These are phyloP conservation scores for Haliaeetus leucogaster DNA, from an alignment of 2,113 vertebrate species.

Conservation along the genomic window DNA sequence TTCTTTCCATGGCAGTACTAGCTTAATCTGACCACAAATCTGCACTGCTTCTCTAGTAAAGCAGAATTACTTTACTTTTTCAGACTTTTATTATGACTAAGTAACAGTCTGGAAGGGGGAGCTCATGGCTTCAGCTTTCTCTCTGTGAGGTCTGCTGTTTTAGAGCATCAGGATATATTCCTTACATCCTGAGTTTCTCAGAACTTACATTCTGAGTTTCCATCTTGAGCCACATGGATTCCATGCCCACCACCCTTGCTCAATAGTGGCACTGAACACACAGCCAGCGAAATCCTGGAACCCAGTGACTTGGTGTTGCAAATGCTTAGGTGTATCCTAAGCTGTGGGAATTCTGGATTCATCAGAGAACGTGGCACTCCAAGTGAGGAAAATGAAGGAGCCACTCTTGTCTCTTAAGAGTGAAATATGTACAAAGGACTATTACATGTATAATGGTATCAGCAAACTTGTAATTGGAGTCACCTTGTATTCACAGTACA, in stretches of 20 bases:
- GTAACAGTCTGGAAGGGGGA: not conserved
- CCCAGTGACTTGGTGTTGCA: not conserved
- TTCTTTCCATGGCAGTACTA: not conserved
- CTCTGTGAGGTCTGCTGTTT: not conserved
- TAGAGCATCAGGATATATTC: not conserved
- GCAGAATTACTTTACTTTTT: not conserved
- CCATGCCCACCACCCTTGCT: accelerated
- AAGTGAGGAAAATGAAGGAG: not conserved
- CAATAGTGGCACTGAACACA: accelerated
- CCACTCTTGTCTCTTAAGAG: not conserved
- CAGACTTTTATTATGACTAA: not conserved
- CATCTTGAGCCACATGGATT: accelerated
- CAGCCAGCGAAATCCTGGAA: not conserved
- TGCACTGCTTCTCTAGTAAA: not conserved
- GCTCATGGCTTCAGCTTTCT: not conserved
- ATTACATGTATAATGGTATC: not conserved
- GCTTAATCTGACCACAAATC: not conserved
- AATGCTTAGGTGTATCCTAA: not conserved
- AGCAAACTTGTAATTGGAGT: not conserved
- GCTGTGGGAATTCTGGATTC: not conserved
- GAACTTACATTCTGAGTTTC: not conserved
- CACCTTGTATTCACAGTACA: not conserved
- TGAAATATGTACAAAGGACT: not conserved
- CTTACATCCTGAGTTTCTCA: not conserved
- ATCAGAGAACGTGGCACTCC: not conserved